phyloP scores from a whole-genome alignment of 2,888 invertebrate genomes.

The Nineta flava region DNA sequence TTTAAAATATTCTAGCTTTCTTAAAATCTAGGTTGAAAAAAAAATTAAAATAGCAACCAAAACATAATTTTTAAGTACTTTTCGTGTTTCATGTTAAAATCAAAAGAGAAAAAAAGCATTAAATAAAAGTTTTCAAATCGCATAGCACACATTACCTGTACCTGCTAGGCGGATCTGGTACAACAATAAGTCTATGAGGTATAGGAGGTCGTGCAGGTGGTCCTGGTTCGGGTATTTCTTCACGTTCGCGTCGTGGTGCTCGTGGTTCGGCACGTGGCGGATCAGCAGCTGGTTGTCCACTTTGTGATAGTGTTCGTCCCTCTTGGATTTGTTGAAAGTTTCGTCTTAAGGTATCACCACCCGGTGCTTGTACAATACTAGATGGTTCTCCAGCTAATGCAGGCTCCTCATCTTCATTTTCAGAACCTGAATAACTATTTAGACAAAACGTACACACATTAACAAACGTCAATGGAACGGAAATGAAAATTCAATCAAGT shows the following conservation, averaged over 20 bases:
- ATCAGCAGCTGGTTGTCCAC: constrained; percentile 33
- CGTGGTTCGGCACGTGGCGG: constrained; percentile 34
- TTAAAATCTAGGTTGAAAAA: constrained; percentile 8
- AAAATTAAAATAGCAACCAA: not conserved
- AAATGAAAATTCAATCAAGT: too few relatives aligned
- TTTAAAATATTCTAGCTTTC: not conserved
- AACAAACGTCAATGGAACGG: not conserved
- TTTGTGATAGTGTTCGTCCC: constrained; percentile 44
- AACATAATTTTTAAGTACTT: not conserved
- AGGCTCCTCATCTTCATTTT: constrained; percentile 91
- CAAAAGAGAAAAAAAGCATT: not conserved
- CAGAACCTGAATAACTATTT: constrained; percentile 78
- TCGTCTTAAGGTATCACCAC: constrained; percentile 87
- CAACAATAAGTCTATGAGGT: constrained; percentile 82
- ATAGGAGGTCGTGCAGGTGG: constrained; percentile 78
- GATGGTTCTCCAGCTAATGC: constrained; percentile 87
- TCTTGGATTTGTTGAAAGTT: constrained; percentile 98
- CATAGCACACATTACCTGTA: constrained; percentile 27
- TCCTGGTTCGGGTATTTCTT: constrained; percentile 64
- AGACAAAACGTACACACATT: constrained; percentile 17
- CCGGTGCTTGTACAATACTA: constrained; percentile 78
- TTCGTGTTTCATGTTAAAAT: not conserved
- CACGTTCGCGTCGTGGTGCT: constrained; percentile 41
- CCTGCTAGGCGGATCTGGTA: constrained; percentile 69
- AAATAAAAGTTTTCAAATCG: constrained; percentile 1